These are phyloP conservation scores for Hemibagrus guttatus DNA, from an alignment of 2,797 vertebrate genomes.

Conservation along the genomic window DNA sequence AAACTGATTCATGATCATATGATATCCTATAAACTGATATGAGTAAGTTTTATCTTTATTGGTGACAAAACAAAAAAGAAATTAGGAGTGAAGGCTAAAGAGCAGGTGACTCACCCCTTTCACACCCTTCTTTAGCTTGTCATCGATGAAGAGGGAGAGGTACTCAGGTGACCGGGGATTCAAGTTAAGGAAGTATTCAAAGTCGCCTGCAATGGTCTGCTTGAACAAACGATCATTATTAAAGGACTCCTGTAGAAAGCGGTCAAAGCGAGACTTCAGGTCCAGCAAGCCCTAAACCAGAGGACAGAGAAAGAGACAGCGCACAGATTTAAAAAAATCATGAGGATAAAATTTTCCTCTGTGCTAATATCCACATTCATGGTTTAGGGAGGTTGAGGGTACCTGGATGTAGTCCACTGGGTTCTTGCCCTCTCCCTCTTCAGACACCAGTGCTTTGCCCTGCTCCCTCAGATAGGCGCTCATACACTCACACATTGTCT, in stretches of 20 bases:
- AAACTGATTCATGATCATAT: background rate
- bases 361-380: background rate
- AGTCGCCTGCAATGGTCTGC: slow-evolving; percentile 98
- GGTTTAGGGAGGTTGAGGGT: slow-evolving; percentile 31
- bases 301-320: background rate
- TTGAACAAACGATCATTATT: slow-evolving; percentile 98
- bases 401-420: slow-evolving; percentile 99
- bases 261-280: slow-evolving; percentile 96
- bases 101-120: slow-evolving; percentile 87
- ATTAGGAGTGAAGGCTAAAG: background rate
- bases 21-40: background rate
- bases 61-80: background rate
- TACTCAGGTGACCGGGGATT: slow-evolving; percentile 98
- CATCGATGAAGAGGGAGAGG: slow-evolving; percentile 98
- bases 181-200: slow-evolving; percentile 98
- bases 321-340: background rate
- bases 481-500: slow-evolving; percentile 99
- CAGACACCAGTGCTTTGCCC: slow-evolving; percentile 96
- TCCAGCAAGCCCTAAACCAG: slow-evolving; percentile 89
- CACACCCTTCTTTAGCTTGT: slow-evolving; percentile 98
- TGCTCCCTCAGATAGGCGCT: slow-evolving; percentile 95
- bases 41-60: background rate
- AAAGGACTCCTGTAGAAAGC: slow-evolving; percentile 96
- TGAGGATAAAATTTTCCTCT: background rate
- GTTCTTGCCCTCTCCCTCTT: slow-evolving; percentile 97